Conservation (phyloP, 2,797 vertebrate species). For the Mormyrops boulengeri region DNA sequence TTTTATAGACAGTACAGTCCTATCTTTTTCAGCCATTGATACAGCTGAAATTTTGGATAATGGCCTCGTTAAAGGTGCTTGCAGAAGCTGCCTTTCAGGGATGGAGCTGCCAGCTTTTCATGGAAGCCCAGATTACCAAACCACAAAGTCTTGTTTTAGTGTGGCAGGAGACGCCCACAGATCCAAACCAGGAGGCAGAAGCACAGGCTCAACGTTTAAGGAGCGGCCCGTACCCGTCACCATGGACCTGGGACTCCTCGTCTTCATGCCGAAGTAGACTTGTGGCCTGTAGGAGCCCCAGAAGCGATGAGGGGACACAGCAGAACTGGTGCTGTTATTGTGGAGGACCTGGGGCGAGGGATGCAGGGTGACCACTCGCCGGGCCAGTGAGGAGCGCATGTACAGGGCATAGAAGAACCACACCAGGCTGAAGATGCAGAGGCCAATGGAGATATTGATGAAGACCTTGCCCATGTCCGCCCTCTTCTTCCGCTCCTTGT, state of each 20-base stretch:
- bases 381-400: slow-evolving; percentile 61
- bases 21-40: neutral
- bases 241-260: slow-evolving; percentile 72
- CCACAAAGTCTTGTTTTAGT: neutral
- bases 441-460: slow-evolving; percentile 71
- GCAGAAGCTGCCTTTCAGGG: neutral
- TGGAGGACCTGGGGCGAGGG: slow-evolving; percentile 61
- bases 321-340: slow-evolving; percentile 60
- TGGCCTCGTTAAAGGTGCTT: neutral
- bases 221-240: slow-evolving; percentile 65
- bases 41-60: neutral
- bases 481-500: slow-evolving; percentile 66
- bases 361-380: slow-evolving; percentile 70
- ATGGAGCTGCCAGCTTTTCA: neutral
- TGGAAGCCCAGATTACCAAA: neutral
- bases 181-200: neutral
- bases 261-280: slow-evolving; percentile 94
- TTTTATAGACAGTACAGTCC: neutral
- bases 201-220: neutral
- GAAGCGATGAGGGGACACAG: slow-evolving; percentile 67
- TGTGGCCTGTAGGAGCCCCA: slow-evolving; percentile 94
- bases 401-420: slow-evolving; percentile 74
- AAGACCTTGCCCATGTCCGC: slow-evolving; percentile 64
- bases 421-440: slow-evolving; percentile 69
- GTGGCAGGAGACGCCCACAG: neutral